Evolutionary conservation across 1,140 invertebrate genomes (phyloP).

Genomic region (Neodiprion fabricii): DNA sequence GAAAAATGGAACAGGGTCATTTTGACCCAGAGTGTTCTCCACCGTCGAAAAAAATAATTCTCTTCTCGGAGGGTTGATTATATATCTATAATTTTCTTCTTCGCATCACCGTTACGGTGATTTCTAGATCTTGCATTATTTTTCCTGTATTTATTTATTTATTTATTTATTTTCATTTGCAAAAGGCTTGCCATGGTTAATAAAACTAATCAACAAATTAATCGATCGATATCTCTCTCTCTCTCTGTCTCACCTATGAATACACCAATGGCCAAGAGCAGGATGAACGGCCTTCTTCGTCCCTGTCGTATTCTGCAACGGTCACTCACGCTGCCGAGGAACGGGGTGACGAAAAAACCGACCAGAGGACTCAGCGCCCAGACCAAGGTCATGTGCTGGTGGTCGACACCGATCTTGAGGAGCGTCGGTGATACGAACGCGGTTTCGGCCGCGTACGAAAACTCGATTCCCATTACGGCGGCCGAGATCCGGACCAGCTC

Average conservation of each 20-base stretch:
- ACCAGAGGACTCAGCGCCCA: conserved; percentile 93
- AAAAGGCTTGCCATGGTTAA: too few relatives aligned
- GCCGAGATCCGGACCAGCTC: conserved; percentile 89
- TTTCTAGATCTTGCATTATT: too few relatives aligned
- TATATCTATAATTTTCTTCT: too few relatives aligned
- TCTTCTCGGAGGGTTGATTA: too few relatives aligned
- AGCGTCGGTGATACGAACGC: conserved; percentile 96
- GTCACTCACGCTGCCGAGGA: conserved; percentile 92
- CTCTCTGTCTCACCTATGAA: conserved; percentile 72
- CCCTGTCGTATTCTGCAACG: conserved; percentile 82
- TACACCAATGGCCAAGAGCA: conserved; percentile 88
- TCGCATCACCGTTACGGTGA: too few relatives aligned
- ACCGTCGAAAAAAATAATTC: too few relatives aligned
- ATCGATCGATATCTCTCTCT: conserved; percentile 13
- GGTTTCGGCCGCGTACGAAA: conserved; percentile 96
- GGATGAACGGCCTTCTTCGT: conserved; percentile 88
- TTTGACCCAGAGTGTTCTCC: too few relatives aligned
- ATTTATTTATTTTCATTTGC: too few relatives aligned
- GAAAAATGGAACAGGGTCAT: too few relatives aligned
- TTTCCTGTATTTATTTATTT: too few relatives aligned
- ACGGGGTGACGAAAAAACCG: conserved; percentile 92
- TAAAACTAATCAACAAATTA: not conserved
- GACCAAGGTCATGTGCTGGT: conserved; percentile 92
- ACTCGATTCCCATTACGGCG: conserved; percentile 96
- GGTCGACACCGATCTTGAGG: conserved; percentile 89